Percentiles rank a stretch among this genome's conserved stretches.
Evolutionary conservation across 1,140 invertebrate species (phyloP).

Genomic region (Drosophila virilis): DNA sequence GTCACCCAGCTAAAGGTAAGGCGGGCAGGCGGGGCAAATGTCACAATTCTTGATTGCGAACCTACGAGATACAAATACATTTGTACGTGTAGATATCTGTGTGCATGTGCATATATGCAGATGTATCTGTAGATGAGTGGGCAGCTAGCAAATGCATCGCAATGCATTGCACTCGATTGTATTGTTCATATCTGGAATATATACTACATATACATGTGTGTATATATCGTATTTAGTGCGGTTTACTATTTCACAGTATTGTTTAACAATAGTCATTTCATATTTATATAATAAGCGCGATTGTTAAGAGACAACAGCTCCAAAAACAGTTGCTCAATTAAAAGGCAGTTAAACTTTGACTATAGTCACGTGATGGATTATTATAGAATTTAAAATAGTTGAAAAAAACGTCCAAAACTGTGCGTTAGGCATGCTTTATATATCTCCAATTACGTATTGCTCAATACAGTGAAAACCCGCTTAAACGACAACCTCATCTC

Average conservation of each 20-base stretch:
- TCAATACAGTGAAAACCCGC: neutral
- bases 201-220: neutral
- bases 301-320: constrained; percentile 2
- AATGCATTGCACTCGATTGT: constrained; percentile 27
- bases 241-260: constrained; percentile 69
- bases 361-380: constrained; percentile 28
- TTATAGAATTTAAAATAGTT: neutral
- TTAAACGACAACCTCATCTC: no score
- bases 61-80: constrained; percentile 12
- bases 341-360: constrained; percentile 4
- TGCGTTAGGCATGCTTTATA: neutral
- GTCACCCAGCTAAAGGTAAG: constrained; percentile 11
- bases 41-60: constrained; percentile 53
- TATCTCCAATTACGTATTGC: neutral
- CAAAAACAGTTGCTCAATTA: constrained; percentile 17
- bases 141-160: constrained; percentile 40
- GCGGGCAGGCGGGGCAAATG: constrained; percentile 19
- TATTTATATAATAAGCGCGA: constrained; percentile 22
- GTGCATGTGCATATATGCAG: neutral
- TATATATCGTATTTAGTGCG: constrained; percentile 15
- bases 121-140: constrained; percentile 37
- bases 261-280: constrained; percentile 52
- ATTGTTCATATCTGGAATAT: constrained; percentile 5
- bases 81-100: neutral
- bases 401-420: neutral